Evolutionary conservation across 2,113 vertebrate genomes (phyloP).

Genomic region (Melanotaenia duboulayi): DNA sequence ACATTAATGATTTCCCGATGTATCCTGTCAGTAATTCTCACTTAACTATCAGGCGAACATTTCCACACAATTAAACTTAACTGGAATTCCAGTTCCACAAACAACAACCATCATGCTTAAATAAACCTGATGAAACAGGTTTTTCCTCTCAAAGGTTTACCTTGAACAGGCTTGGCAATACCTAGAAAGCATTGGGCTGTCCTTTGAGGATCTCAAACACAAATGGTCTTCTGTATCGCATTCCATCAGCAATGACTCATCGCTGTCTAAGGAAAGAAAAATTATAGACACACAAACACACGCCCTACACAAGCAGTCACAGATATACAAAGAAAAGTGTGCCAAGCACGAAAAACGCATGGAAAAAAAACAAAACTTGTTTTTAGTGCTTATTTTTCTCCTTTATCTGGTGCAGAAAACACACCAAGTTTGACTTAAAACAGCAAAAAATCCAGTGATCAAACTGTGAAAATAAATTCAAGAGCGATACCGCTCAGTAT

Average conservation of each 20-base stretch:
- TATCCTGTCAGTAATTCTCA: neutral
- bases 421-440: no score
- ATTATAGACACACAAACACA: constrained; percentile 64
- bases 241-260: constrained; percentile 73
- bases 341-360: constrained; percentile 22
- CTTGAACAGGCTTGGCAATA: constrained; percentile 22
- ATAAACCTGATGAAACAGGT: constrained; percentile 44
- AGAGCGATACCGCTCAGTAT: no score
- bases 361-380: neutral
- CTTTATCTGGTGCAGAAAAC: no score
- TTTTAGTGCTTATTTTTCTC: neutral
- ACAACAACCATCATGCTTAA: constrained; percentile 45
- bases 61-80: constrained; percentile 23
- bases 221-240: constrained; percentile 64
- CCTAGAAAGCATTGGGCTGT: constrained; percentile 33
- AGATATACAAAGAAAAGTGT: constrained; percentile 38
- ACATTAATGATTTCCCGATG: neutral
- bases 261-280: constrained; percentile 61
- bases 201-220: constrained; percentile 61
- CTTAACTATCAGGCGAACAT: neutral
- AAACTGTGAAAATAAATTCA: no score
- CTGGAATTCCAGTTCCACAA: constrained; percentile 12
- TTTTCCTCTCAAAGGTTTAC: constrained; percentile 34
- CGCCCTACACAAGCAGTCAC: constrained; percentile 45
- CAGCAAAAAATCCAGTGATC: no score